Conservation (phyloP, 1,140 invertebrate genomes). For the Drosophila setifemur region DNA sequence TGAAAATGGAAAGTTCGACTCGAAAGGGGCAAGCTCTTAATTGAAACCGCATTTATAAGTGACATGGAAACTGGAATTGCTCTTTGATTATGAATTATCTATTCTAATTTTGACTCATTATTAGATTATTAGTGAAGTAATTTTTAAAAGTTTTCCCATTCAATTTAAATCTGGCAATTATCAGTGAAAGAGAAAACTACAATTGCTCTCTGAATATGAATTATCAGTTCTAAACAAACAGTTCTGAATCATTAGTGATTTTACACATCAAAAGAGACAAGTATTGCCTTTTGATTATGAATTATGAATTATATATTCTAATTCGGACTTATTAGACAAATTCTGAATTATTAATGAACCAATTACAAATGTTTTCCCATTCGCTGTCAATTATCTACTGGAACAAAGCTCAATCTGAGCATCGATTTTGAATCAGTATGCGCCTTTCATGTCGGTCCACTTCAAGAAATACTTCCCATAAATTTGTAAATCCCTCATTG, state of each 20-base stretch:
- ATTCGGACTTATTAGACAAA: too few relatives aligned
- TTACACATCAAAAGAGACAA: too few relatives aligned
- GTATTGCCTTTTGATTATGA: too few relatives aligned
- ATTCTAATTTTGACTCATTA: conserved; percentile 9
- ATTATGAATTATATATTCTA: too few relatives aligned
- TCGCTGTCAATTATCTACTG: conserved; percentile 7
- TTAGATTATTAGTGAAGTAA: neutral
- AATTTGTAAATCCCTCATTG: conserved; percentile 48
- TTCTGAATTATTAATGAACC: neutral
- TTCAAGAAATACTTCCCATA: conserved; percentile 17
- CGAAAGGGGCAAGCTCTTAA: conserved; percentile 30
- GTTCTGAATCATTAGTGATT: neutral
- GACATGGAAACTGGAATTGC: conserved; percentile 15
- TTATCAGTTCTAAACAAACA: too few relatives aligned
- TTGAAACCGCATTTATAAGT: conserved; percentile 9
- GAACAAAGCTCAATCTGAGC: conserved; percentile 16
- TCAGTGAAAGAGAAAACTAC: neutral
- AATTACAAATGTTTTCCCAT: neutral
- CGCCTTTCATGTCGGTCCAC: conserved; percentile 28
- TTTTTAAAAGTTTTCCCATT: neutral
- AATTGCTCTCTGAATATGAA: too few relatives aligned
- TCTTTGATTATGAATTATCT: conserved; percentile 29
- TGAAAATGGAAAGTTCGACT: conserved; percentile 58
- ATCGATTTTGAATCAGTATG: conserved; percentile 14
- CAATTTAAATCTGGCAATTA: too few relatives aligned